A percentile compares a stretch with the other conserved stretches of the same genome.
These are phyloP conservation scores for Notothenia rossii DNA, from an alignment of 2,113 vertebrate genomes.

Conservation along the genomic window DNA sequence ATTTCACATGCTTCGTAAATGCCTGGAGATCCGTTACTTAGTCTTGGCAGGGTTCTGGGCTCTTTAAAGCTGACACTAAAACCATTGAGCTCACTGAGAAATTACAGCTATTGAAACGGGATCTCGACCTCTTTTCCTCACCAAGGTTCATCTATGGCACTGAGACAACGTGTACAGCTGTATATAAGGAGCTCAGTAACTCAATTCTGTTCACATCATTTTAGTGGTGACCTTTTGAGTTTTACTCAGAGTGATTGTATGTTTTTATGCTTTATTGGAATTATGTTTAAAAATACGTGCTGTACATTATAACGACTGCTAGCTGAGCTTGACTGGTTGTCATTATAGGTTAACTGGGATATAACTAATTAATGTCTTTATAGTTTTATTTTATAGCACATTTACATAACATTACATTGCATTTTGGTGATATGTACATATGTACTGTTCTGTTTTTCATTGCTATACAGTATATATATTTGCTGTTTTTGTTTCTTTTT, in stretches of 20 bases:
- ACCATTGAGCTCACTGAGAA: conserved; percentile 67
- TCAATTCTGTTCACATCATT: neutral
- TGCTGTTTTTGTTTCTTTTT: too few species aligned
- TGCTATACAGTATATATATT: too few species aligned
- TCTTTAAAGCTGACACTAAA: conserved; percentile 81
- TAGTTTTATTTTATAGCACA: too few species aligned
- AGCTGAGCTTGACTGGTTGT: neutral
- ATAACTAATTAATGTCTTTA: neutral
- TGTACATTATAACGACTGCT: neutral
- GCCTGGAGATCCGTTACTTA: conserved; percentile 79
- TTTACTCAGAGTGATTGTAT: neutral
- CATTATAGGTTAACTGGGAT: neutral
- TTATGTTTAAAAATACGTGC: too few species aligned
- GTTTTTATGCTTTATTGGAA: too few species aligned
- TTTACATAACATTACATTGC: too few species aligned
- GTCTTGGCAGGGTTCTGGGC: conserved; percentile 76
- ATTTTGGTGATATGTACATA: too few species aligned
- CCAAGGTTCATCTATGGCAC: conserved; percentile 42
- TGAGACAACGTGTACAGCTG: conserved; percentile 35
- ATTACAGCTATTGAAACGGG: conserved; percentile 51
- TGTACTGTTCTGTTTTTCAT: too few species aligned
- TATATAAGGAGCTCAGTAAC: conserved; percentile 2
- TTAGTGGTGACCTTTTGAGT: neutral
- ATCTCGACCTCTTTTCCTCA: conserved; percentile 26
- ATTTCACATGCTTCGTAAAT: conserved; percentile 79